phyloP scores from a whole-genome alignment of 2,888 invertebrate species.

The Ophion costatus region DNA sequence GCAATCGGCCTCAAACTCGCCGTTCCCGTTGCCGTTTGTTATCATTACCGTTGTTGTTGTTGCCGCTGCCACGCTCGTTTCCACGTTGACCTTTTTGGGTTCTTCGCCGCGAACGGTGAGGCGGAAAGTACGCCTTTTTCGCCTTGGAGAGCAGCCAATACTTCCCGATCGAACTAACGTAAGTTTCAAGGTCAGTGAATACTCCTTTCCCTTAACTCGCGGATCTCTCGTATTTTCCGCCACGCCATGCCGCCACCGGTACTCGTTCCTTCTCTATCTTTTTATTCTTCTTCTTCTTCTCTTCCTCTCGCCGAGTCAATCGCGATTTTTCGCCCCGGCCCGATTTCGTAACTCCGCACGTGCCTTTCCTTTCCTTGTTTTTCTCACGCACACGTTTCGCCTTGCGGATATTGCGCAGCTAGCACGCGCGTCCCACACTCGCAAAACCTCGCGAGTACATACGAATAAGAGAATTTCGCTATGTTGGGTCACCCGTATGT shows the following conservation, averaged over 20 bases:
- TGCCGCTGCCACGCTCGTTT: no score
- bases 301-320: neutral
- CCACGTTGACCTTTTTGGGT: no score
- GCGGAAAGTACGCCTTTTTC: neutral
- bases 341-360: neutral
- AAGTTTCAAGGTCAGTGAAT: neutral
- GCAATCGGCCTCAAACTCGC: neutral
- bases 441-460: conserved; percentile 20
- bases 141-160: conserved; percentile 4
- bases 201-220: neutral
- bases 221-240: neutral
- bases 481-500: conserved; percentile 4
- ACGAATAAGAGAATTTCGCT: conserved; percentile 28
- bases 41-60: conserved; percentile 4
- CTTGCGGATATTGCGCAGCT: conserved; percentile 47
- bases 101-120: neutral
- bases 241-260: no score
- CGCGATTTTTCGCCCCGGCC: neutral
- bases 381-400: conserved; percentile 4
- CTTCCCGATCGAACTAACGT: conserved; percentile 2
- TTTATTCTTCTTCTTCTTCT: neutral
- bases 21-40: conserved; percentile 8
- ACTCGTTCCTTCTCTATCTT: neutral
- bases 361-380: conserved; percentile 15
- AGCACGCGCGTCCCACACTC: conserved; percentile 26